Conservation (phyloP, 2,888 invertebrate species). For the Stenolophus ochropezus region DNA sequence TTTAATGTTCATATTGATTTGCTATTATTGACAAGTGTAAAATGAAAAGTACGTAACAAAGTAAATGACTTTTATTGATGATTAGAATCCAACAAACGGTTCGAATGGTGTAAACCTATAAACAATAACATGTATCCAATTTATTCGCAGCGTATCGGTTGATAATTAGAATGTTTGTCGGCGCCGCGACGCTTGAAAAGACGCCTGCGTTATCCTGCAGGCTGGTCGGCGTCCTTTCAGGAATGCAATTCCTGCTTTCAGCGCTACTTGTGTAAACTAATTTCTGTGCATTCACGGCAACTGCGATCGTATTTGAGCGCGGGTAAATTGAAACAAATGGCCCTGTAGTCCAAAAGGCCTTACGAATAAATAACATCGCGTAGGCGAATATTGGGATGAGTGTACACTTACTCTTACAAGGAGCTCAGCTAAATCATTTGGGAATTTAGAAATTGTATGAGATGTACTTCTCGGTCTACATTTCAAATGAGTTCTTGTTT, state of each 20-base stretch:
- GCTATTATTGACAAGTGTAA: too few relatives aligned
- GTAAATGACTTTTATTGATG: too few relatives aligned
- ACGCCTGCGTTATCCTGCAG: slow-evolving; percentile 2
- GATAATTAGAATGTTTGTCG: neutral
- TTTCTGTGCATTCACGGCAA: slow-evolving; percentile 6
- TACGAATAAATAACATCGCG: slow-evolving; percentile 20
- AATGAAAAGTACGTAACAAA: too few relatives aligned
- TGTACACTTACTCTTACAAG: neutral
- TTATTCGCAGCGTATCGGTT: neutral
- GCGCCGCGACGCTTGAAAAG: neutral
- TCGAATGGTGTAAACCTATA: too few relatives aligned
- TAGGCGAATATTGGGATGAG: neutral
- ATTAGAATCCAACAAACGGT: too few relatives aligned
- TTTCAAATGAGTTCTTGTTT: too few relatives aligned
- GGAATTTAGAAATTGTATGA: too few relatives aligned
- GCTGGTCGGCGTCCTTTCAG: neutral
- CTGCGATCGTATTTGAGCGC: slow-evolving; percentile 9
- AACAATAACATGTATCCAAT: too few relatives aligned
- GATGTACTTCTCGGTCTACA: too few relatives aligned
- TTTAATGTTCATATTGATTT: too few relatives aligned
- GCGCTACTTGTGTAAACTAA: slow-evolving; percentile 33
- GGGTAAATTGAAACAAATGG: slow-evolving; percentile 29
- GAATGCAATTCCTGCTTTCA: neutral
- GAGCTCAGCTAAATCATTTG: neutral
- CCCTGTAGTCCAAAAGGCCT: slow-evolving; percentile 8